phyloP scores from a whole-genome alignment of 2,888 invertebrate genomes.

The Maniola hyperantus region DNA sequence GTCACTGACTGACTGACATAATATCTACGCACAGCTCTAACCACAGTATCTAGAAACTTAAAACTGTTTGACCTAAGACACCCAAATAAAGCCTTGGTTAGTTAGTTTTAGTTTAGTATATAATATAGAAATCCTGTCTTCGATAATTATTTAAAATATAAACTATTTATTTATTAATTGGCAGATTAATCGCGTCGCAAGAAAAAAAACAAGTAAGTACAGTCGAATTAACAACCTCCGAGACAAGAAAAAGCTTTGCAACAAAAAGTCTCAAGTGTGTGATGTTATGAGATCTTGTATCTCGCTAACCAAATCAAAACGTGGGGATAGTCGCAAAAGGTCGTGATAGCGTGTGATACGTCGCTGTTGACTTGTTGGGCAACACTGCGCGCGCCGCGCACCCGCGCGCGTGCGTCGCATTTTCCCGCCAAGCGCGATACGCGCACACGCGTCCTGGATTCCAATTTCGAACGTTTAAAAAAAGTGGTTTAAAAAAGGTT shows the following conservation, averaged over 20 bases:
- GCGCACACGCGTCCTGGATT: slow-evolving; percentile 51
- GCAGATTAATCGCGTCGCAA: no score
- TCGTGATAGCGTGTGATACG: slow-evolving; percentile 41
- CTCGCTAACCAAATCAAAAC: slow-evolving; percentile 21
- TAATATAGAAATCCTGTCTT: no score
- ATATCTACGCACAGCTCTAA: no score
- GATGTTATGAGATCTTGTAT: neutral
- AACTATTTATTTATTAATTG: no score
- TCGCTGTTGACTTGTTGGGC: slow-evolving; percentile 56
- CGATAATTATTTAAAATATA: no score
- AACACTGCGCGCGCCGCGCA: slow-evolving; percentile 64
- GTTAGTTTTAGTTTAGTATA: no score
- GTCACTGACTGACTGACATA: no score
- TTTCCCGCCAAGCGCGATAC: slow-evolving; percentile 73
- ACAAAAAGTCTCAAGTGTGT: neutral
- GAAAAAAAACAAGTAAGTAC: no score
- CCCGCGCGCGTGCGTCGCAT: slow-evolving; percentile 69
- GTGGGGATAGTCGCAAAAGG: slow-evolving; percentile 37
- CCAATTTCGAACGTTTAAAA: slow-evolving; percentile 30
- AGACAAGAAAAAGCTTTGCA: neutral
- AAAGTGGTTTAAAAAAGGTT: neutral
- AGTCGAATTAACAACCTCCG: no score
- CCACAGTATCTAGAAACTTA: no score
- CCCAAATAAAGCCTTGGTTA: no score
- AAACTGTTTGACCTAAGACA: no score